A percentile compares a stretch with the other conserved stretches of the same genome.
Conservation (phyloP, 1,140 invertebrate species). For the Drosophila aff. region DNA sequence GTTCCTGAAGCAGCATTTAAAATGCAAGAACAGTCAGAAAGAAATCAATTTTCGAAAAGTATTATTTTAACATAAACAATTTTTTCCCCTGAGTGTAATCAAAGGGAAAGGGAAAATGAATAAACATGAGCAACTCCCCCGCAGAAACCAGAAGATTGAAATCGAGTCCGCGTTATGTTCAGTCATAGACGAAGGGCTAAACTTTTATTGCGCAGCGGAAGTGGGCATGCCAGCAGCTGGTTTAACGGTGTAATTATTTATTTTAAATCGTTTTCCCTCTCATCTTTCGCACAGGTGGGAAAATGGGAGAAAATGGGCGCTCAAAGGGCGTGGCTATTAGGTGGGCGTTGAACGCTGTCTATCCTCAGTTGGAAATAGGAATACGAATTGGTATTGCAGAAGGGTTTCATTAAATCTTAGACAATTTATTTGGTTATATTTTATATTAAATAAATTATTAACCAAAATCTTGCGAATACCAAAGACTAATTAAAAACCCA, state of each 20-base stretch:
- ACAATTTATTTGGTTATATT: background rate
- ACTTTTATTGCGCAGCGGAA: slow-evolving; percentile 28
- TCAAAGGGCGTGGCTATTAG: slow-evolving; percentile 14
- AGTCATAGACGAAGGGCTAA: slow-evolving; percentile 17
- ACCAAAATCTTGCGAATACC: too few relatives aligned
- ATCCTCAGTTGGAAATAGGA: background rate
- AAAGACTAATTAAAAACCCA: background rate
- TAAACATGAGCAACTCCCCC: slow-evolving; percentile 69
- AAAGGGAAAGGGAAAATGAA: slow-evolving; percentile 32
- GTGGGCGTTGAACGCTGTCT: background rate
- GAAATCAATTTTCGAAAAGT: too few relatives aligned
- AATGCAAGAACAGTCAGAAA: too few relatives aligned
- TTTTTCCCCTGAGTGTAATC: background rate
- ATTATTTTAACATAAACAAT: too few relatives aligned
- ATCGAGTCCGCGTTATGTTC: slow-evolving; percentile 61
- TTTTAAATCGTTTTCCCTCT: slow-evolving; percentile 60
- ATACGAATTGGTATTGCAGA: background rate
- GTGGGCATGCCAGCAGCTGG: slow-evolving; percentile 36
- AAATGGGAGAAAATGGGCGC: slow-evolving; percentile 3
- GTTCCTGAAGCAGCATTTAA: too few relatives aligned
- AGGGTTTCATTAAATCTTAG: background rate
- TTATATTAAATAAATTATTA: too few relatives aligned
- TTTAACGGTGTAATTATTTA: slow-evolving; percentile 63
- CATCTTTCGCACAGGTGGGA: slow-evolving; percentile 14
- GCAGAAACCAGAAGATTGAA: slow-evolving; percentile 51